Evolutionary conservation across 2,113 vertebrate genomes (phyloP).

Genomic region (Strigops habroptila): DNA sequence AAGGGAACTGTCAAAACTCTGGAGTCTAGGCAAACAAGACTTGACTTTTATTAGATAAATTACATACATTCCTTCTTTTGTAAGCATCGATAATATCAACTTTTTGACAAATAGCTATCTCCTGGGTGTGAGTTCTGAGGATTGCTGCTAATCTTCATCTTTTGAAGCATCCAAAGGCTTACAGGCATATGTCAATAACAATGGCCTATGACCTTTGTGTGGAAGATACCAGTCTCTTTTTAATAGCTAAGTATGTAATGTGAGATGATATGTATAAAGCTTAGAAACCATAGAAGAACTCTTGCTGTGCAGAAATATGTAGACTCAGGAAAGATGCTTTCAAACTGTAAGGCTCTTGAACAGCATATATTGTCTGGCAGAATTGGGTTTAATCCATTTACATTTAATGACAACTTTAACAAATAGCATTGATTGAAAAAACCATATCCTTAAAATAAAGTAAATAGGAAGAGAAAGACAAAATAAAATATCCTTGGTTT

Average conservation of each 20-base stretch:
- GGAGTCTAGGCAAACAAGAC: slow-evolving; percentile 32
- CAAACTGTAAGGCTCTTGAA: background rate
- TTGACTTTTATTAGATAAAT: slow-evolving; percentile 68
- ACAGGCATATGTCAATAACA: slow-evolving; percentile 71
- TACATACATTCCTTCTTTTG: slow-evolving; percentile 40
- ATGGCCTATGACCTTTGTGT: slow-evolving; percentile 52
- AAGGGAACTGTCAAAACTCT: slow-evolving; percentile 39
- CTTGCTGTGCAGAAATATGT: slow-evolving; percentile 2
- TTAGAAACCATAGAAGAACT: background rate
- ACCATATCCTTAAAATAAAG: background rate
- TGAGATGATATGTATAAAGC: background rate
- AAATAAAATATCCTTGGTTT: background rate
- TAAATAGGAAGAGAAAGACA: background rate
- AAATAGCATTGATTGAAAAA: background rate
- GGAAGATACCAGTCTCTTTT: slow-evolving; percentile 15
- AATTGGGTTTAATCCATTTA: background rate
- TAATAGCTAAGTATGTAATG: background rate
- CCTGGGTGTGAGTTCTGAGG: slow-evolving; percentile 68
- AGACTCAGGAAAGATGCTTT: background rate
- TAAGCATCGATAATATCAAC: slow-evolving; percentile 71
- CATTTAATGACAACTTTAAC: background rate
- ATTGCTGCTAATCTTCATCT: slow-evolving; percentile 71
- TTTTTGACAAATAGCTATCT: slow-evolving; percentile 71
- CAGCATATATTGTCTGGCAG: background rate
- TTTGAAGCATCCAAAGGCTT: slow-evolving; percentile 77